phyloP scores from a whole-genome alignment of 2,797 vertebrate genomes.

The Gambusia yucatana region DNA sequence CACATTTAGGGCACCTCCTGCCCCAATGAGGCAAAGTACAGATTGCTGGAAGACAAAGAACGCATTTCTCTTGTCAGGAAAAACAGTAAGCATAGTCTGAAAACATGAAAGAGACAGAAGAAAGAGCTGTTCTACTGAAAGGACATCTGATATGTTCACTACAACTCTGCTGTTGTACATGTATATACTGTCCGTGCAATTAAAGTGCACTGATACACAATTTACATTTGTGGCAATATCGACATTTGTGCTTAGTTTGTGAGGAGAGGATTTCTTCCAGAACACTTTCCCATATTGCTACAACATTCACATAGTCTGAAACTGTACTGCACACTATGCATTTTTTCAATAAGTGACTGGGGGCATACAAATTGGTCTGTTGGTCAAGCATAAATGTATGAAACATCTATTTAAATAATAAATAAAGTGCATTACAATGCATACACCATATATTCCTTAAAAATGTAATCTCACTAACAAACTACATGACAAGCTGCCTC shows the following conservation, averaged over 20 bases:
- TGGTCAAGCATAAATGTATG: conserved; percentile 6
- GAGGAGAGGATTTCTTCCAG: conserved; percentile 5
- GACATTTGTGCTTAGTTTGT: not conserved
- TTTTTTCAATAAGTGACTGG: conserved; percentile 14
- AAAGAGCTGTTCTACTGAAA: conserved; percentile 17
- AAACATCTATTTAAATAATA: conserved; percentile 13
- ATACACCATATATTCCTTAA: not conserved
- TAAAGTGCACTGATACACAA: conserved; percentile 14
- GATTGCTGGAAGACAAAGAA: conserved; percentile 37
- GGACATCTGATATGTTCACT: conserved; percentile 13
- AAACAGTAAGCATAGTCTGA: conserved; percentile 27
- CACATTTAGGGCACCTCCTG: conserved; percentile 37
- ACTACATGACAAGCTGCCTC: not conserved
- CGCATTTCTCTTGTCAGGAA: conserved; percentile 33
- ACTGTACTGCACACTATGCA: conserved; percentile 21
- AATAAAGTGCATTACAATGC: not conserved
- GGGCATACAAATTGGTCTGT: conserved; percentile 24
- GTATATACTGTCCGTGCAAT: not conserved
- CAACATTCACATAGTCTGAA: conserved; percentile 18
- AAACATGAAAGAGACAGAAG: conserved; percentile 11
- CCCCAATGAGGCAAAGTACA: conserved; percentile 24
- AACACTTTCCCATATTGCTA: conserved; percentile 34
- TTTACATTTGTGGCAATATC: conserved; percentile 6
- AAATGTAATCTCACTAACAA: not conserved
- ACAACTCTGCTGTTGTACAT: conserved; percentile 15